Base-by-base conservation (phyloP, 2,888 invertebrate genomes). In the Thyatira batis region DNA sequence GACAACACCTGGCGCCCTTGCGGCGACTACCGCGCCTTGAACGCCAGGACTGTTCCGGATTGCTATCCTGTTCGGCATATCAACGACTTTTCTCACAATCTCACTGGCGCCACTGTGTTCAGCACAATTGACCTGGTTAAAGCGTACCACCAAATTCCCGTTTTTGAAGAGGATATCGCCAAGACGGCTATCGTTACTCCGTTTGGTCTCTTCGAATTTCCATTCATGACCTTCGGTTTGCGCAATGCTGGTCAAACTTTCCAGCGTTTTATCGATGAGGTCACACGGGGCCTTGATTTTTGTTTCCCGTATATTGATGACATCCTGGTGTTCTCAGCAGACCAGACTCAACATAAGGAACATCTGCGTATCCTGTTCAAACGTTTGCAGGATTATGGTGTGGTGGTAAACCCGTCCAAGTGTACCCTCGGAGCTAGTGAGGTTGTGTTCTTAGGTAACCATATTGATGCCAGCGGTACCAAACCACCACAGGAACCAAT, bases 131-230 rank as follows among this genome's bases (percentile, higher is more conserved):
- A 53, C 28, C 17, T 53, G 4, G 53, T 53, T 1, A 65, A 66
- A 51, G 80, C 80, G 0, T 89, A 75, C 54, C 65, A 81, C 25
- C 81, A 85, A 45, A 82, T 90, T 10, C 79, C 80, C 0, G 67
- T 82, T 1, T 33, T 53, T 2, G 50, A 54, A 21, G 72, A 67
- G 11, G 80, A 85, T 55, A 67, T 84, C 0, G 57, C 45, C 0
- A 80, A 80, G 54, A 80, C 76, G 0, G 80, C 76, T 0, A 73
- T 79, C 0, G 74, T 76, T 49, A 75, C n/a, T n/a, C n/a, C n/a
- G n/a, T n/a, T n/a, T n/a, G n/a, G n/a, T n/a, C n/a, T n/a, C n/a
- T n/a, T n/a, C n/a, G n/a, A n/a, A n/a, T n/a, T n/a, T n/a, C n/a
- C n/a, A n/a, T n/a, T n/a, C n/a, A n/a, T n/a, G n/a, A n/a, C n/a